Evolutionary conservation across 2,888 invertebrate genomes (phyloP).

Genomic region (Penaeus monodon): DNA sequence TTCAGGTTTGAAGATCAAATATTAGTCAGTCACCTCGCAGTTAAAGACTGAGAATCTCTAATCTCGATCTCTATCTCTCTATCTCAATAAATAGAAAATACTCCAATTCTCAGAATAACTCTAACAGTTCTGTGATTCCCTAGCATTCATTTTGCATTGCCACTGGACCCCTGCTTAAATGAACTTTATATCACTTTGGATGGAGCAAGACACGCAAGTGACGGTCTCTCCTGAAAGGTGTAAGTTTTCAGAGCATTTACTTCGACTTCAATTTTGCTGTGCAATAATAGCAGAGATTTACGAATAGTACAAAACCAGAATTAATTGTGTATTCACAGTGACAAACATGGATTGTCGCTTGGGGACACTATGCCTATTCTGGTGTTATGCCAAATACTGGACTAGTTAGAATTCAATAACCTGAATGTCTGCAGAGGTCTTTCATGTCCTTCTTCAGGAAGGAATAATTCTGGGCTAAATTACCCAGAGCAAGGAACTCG

Average conservation of each 20-base stretch:
- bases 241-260: constrained; percentile 46
- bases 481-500: constrained; percentile 32
- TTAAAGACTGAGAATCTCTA: too few relatives aligned
- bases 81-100: too few relatives aligned
- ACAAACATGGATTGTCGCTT: constrained; percentile 44
- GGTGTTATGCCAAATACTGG: constrained; percentile 31
- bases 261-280: constrained; percentile 42
- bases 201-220: constrained; percentile 26
- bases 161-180: constrained; percentile 38
- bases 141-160: constrained; percentile 46
- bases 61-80: too few relatives aligned
- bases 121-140: constrained; percentile 41
- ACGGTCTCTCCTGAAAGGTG: constrained; percentile 32
- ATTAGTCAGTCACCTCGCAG: constrained; percentile 29
- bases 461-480: constrained; percentile 42
- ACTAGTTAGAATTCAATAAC: constrained; percentile 24
- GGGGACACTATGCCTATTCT: constrained; percentile 47
- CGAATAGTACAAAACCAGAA: constrained; percentile 31
- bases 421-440: not conserved
- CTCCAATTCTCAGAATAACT: not conserved
- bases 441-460: constrained; percentile 27
- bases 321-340: constrained; percentile 47
- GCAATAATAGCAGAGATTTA: constrained; percentile 46
- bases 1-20: constrained; percentile 34
- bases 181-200: constrained; percentile 39